Evolutionary conservation across 2,113 vertebrate genomes (phyloP).

Genomic region (Bufo bufo): DNA sequence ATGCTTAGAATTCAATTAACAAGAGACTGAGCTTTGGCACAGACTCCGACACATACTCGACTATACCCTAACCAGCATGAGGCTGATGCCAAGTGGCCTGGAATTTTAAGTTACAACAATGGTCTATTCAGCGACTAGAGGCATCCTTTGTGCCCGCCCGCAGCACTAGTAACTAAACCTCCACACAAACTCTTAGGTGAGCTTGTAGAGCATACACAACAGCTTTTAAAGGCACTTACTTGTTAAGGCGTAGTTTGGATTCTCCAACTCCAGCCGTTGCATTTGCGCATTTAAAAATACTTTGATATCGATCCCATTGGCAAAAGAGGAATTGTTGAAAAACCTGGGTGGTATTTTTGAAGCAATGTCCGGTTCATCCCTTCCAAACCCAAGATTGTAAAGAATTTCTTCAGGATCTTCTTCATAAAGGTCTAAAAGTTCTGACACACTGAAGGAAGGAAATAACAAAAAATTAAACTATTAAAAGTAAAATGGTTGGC

Average conservation of each 20-base stretch:
- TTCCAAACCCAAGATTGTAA: conserved; percentile 95
- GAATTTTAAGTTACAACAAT: conserved; percentile 27
- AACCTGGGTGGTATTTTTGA: conserved; percentile 93
- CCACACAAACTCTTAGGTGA: too few species aligned
- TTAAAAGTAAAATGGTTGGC: too few species aligned
- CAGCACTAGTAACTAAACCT: background rate
- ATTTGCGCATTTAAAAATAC: conserved; percentile 94
- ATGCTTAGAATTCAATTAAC: conserved; percentile 12
- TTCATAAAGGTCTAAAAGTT: conserved; percentile 94
- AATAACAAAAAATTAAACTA: conserved; percentile 26
- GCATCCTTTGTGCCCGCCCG: background rate
- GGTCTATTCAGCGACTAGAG: background rate
- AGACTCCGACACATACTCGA: background rate
- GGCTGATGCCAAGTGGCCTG: conserved; percentile 27
- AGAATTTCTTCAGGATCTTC: conserved; percentile 97
- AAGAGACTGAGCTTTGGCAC: background rate
- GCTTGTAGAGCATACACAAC: too few species aligned
- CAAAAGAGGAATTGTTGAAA: conserved; percentile 85
- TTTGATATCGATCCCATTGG: conserved; percentile 97
- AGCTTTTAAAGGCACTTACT: conserved; percentile 74
- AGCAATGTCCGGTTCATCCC: conserved; percentile 92
- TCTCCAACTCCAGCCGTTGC: conserved; percentile 96
- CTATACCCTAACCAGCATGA: background rate
- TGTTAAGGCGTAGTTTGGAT: conserved; percentile 95
- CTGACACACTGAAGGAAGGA: conserved; percentile 82